Base-by-base conservation (phyloP, 2,113 vertebrate genomes). In the Thamnophis sirtalis region DNA sequence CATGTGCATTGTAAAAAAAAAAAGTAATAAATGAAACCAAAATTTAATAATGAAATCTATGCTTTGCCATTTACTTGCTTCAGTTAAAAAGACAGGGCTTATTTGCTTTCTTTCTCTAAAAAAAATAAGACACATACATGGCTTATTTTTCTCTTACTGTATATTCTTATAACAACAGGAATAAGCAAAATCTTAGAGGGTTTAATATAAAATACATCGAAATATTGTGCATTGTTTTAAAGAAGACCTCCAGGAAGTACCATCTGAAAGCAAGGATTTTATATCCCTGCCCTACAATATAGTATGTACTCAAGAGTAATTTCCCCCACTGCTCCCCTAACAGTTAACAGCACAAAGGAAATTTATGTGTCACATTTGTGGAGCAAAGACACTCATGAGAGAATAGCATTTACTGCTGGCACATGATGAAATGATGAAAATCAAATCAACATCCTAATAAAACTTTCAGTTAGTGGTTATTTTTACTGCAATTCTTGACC, bases 1-100 rank as follows among this genome's bases (percentile, higher is more conserved):
- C 97, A 96, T 96, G 92, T 48, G 38, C 94, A 92, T 93, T 95
- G 93, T 93, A 97, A 93, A 95, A 96, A 96, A 96, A 96, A 88
- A 92, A 91, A 92, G 93, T 95, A 96, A 95, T 17, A 95, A 92
- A 89, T 95, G 90, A 96, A 96, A 68, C 26, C 87, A 95, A 95
- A 95, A 85, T 95, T 96, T 95, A 96, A 1, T 96, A 95, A 96
- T 94, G 90, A 91, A 95, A 88, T 86, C 48, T 54, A 60, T 86
- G 92, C 11, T n/a, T 68, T 51, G 96, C 94, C 93, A 94, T 94
- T 96, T 63, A 28, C 58, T 87, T 94, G 86, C 92, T 95, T 94
- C 87, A 88, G 96, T 88, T 94, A 97, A 95, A 96, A 87, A 96
- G 6, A 95, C 94, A 91, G 85, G 84, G 0, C 7, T 56, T 86